Evolutionary conservation across 2,888 invertebrate species (phyloP).

Genomic region (Callosobruchus maculatus): DNA sequence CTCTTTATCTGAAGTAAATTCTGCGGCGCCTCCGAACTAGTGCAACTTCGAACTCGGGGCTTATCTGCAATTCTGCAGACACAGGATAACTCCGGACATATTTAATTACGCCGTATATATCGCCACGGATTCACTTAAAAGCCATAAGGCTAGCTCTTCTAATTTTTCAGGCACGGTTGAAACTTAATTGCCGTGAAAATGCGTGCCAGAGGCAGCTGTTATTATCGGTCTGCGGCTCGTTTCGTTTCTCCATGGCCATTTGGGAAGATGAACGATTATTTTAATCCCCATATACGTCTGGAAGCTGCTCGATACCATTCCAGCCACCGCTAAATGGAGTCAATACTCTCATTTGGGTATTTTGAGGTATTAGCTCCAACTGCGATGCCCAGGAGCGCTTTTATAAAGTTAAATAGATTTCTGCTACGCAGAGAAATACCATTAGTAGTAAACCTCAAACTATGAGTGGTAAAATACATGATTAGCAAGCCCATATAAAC

Average conservation of each 20-base stretch:
- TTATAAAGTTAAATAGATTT: no score
- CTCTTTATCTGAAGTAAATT: neutral
- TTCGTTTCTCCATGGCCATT: neutral
- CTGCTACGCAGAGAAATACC: no score
- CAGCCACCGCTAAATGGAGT: no score
- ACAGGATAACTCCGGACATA: neutral
- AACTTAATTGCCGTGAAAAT: neutral
- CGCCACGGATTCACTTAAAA: neutral
- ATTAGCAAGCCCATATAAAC: no score
- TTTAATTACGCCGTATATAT: neutral
- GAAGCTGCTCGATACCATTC: no score
- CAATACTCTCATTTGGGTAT: no score
- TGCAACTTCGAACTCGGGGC: neutral
- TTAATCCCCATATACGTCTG: neutral
- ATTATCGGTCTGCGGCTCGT: neutral
- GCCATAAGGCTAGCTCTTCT: neutral
- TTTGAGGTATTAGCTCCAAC: no score
- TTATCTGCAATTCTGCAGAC: neutral
- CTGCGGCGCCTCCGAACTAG: neutral
- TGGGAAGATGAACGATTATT: neutral
- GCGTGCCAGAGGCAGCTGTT: neutral
- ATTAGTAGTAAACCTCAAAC: no score
- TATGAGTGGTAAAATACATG: no score
- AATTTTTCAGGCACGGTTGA: neutral
- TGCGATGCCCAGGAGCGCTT: no score